Base-by-base conservation (phyloP, 2,797 vertebrate species). In the Epinephelus awoara region DNA sequence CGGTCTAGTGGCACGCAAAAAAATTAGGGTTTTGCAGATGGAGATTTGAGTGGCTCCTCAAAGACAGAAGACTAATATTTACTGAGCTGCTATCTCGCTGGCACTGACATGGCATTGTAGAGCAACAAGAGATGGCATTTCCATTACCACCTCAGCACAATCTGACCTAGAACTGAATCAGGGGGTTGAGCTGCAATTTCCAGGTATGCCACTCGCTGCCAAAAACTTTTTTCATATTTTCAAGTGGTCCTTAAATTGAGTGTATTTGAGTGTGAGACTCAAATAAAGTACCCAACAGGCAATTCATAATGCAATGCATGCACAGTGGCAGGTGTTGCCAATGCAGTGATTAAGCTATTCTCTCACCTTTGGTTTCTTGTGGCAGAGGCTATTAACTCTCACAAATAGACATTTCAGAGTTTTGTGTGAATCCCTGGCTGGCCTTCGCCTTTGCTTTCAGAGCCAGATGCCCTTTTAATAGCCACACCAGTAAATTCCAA, bases 401-500 rank as follows among this genome's bases (percentile, higher is more conserved):
- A 78, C 72, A 87, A 88, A 90, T 75, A 83, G 78, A 85, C 23
- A 13, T 77, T 75, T 82, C 73, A 72, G 70, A 82, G 59, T 85
- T 85, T 49, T 54, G 70, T 84, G 63, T 81, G 77, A 72, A 79
- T 85, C 78, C 67, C 58, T 71, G 57, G 55, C 73, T 84, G 84
- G 85, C 80, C 79, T 85, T 84, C 23, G 19, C 62, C 79, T 82
- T 85, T 87, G 72, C 85, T 89, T 88, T 84, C 72, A 62, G 58
- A 82, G 85, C 83, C 90, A 85, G 80, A 72, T 89, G 84, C 81
- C 83, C 90, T 86, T 85, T 91, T 88, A 85, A 90, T 83, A 79
- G 79, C 69, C 50, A 23, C 50, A 57, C 62, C 72, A 79, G 73
- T 90, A 87, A 92, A 91, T 83, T 75, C 64, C 61, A 42, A 88